Base-by-base conservation (phyloP, 1,140 invertebrate species). In the Drosophila kikkawai region DNA sequence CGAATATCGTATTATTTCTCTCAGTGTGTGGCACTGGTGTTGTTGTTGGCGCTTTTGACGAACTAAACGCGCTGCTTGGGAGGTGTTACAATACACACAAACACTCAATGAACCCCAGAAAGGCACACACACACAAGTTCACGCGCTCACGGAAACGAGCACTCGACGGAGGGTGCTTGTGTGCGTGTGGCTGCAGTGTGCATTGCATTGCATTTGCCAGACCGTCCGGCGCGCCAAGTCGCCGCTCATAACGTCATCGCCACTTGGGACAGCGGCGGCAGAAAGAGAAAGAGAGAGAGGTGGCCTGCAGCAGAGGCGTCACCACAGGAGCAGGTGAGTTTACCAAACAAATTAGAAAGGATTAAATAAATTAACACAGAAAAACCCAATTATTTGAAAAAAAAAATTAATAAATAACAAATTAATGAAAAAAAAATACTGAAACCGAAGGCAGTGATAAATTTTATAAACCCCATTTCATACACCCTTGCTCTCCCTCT, bases 51-150 rank as follows among this genome's bases (percentile, higher is more conserved):
- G 71, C 76, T 84, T 75, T 82, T 82, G 80, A 82, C 75, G 80
- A 79, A 55, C 81, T 7, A 60, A 76, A 60, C 66, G 79, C 77
- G 71, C 79, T 65, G 83, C 76, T 82, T 70, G 66, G 83, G 78
- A 86, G 83, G 83, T 86, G 83, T 86, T 87, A 77, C 83, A 82
- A 79, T 86, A 82, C 79, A 86, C 66, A 69, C 64, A 66, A 29
- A 32, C 44, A 71, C 57, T 39, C 68, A 66, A 69, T 84, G 69
- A 82, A 82, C 76, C 60, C 32, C 77, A 47, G 57, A 47, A 64
- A 63, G 32, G 58, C 50, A 61, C 47, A 76, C 36, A 58, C 51
- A 73, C 56, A 68, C 53, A 37, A 17, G 56, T 47, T 63, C 50
- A 60, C 51, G 34, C 34, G 51, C 32, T 22, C 60, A 32, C 53